Base-by-base conservation (phyloP, 2,888 invertebrate species). In the Meandrusa payeni region DNA sequence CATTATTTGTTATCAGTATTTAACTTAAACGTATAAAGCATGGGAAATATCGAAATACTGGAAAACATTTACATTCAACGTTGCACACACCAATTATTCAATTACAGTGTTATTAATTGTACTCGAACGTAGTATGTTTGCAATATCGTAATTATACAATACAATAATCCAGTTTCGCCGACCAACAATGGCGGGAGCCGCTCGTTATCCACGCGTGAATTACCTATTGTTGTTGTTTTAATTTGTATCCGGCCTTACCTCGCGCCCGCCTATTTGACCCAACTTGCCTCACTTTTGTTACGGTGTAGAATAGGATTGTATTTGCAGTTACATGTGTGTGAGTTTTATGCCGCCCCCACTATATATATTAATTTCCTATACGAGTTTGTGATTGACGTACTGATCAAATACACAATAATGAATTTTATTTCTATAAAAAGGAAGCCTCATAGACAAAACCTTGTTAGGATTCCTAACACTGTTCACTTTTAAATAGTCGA, bases 151-250 rank as follows among this genome's bases (percentile, higher is more conserved):
- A 57, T 66, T 73, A 73, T 71, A 71, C 71, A 76, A 75, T 80
- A 76, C 78, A 76, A 77, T 80, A 76, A 81, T 80, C 71, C 70
- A 71, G 69, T 75, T 77, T 76, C 71, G 75, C 74, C 70, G 69
- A 66, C 68, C 65, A 71, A 77, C 79, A 81, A 82, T 77, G 73
- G 76, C 64, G 68, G 70, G 69, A 64, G 64, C 65, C 71, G 76
- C 77, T 79, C 76, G 77, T 81, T 81, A 77, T 73, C 70, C 71
- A 58, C 67, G 64, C 64, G 75, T 71, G 76, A 78, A 82, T 82
- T 76, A 78, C 74, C 76, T 79, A 81, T 80, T 80, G 80, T 82
- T 79, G 80, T 80, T 82, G 75, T 78, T 81, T 82, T 80, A 82
- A 83, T 83, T 83, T 79, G 77, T 76, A 68, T 74, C 75, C 66